These are phyloP conservation scores for Steromphala cineraria DNA, from an alignment of 2,888 invertebrate genomes.

Conservation along the genomic window DNA sequence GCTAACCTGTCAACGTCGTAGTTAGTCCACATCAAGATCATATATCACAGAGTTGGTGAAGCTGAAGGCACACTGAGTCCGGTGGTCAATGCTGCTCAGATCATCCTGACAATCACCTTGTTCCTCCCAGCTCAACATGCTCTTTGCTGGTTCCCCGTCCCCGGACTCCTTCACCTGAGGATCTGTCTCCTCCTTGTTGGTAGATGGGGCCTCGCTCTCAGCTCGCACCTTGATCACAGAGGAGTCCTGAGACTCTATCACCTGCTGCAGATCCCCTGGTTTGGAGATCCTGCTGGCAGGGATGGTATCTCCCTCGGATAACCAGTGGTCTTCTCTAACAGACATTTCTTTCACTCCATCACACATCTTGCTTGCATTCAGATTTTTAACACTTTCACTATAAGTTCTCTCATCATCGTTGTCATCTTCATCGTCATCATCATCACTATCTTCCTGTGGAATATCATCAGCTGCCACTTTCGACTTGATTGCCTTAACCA, in stretches of 20 bases:
- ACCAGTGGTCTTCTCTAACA: background rate
- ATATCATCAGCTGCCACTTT: constrained; percentile 40
- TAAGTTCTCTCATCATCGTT: background rate
- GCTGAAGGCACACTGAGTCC: constrained; percentile 68
- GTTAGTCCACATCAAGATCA: constrained; percentile 70
- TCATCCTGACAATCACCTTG: background rate
- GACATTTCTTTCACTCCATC: constrained; percentile 34
- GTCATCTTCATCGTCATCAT: constrained; percentile 22
- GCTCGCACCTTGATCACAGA: constrained; percentile 6
- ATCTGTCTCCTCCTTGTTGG: constrained; percentile 30
- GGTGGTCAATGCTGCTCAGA: constrained; percentile 50
- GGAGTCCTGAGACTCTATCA: constrained; percentile 25
- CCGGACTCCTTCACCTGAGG: constrained; percentile 29
- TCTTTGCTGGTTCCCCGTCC: constrained; percentile 45
- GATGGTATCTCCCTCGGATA: background rate
- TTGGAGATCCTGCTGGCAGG: background rate
- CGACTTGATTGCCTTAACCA: constrained; percentile 20
- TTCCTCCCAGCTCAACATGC: constrained; percentile 60
- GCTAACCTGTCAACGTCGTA: background rate
- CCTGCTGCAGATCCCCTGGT: constrained; percentile 12
- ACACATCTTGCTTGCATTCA: background rate
- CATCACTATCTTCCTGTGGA: constrained; percentile 33
- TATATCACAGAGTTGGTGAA: constrained; percentile 70
- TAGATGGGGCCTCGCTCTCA: background rate
- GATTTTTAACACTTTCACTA: background rate